Evolutionary conservation across 2,113 vertebrate species (phyloP), one percentile per base, ranked within the genome.

Genomic region (Ictalurus punctatus): DNA sequence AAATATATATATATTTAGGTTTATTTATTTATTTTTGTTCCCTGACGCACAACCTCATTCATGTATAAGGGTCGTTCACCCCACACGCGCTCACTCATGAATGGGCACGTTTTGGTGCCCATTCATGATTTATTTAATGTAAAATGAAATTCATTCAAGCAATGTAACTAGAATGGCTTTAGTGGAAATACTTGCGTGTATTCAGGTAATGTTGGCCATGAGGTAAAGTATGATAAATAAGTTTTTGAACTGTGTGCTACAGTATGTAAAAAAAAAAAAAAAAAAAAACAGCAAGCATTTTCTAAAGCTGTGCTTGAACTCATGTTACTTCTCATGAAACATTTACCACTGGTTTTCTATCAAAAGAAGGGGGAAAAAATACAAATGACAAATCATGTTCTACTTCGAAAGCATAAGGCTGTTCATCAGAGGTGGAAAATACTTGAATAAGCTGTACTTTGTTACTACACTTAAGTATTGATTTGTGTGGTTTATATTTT

Each of bases 1-100:
- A 40, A 40, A 40, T 2, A 44, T 44, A 44, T 44, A 44, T 44
- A 44, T 44, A 44, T 44, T 3, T 44, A 44, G 3, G 5, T 44
- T 44, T 44, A 12, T 9, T 65, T 61, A 13, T 1, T 40, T 40
- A 5, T 19, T 3, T 67, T 25, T 34, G 34, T 34, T 48, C 0
- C n/a, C 69, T 67, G 6, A 6, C 37, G n/a, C 7, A 86, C 27
- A 40, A 16, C n/a, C 86, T 93, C 94, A 94, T 94, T 94, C 92
- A 94, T 76, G 71, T 61, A 27, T 12, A 25, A 27, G 7, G 23
- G 21, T 65, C 71, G 67, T 82, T 81, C 84, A 78, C 89, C 84
- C 86, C 85, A 83, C 92, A 84, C 73, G 87, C 86, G 89, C 87
- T 90, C 93, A 93, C 94, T 94, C 93, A 94, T 91, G 40, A 44